These are phyloP conservation scores for Gortyna flavago DNA, from an alignment of 2,888 invertebrate genomes.

Conservation along the genomic window DNA sequence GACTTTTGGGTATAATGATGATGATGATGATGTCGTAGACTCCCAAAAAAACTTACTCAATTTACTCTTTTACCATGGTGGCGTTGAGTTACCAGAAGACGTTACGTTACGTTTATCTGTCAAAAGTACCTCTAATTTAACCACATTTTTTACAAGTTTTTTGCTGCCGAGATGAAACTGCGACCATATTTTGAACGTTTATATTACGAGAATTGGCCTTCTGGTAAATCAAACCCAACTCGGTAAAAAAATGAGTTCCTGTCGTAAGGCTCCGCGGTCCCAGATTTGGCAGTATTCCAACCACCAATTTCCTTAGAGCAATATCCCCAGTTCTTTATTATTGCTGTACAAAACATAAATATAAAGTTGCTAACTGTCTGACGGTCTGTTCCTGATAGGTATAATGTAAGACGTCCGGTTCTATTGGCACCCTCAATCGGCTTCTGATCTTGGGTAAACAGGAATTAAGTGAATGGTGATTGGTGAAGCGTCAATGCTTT, in stretches of 20 bases:
- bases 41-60: too few species aligned
- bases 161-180: too few species aligned
- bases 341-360: constrained; percentile 73
- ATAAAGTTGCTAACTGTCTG: constrained; percentile 70
- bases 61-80: too few species aligned
- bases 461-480: constrained; percentile 31
- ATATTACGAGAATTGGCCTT: too few species aligned
- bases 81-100: too few species aligned
- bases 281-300: constrained; percentile 78
- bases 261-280: constrained; percentile 60
- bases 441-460: constrained; percentile 31
- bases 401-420: constrained; percentile 56
- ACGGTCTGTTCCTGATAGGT: constrained; percentile 62
- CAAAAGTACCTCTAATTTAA: too few species aligned
- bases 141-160: too few species aligned
- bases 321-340: constrained; percentile 70
- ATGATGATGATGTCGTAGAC: too few species aligned
- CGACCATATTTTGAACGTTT: too few species aligned
- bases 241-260: constrained; percentile 11
- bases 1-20: too few species aligned
- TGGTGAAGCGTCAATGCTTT: too few species aligned
- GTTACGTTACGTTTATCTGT: too few species aligned
- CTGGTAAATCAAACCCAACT: not conserved
- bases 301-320: constrained; percentile 78
- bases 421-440: constrained; percentile 57